Evolutionary conservation across 2,797 vertebrate species (phyloP).

Genomic region (Sebastes oblongus): DNA sequence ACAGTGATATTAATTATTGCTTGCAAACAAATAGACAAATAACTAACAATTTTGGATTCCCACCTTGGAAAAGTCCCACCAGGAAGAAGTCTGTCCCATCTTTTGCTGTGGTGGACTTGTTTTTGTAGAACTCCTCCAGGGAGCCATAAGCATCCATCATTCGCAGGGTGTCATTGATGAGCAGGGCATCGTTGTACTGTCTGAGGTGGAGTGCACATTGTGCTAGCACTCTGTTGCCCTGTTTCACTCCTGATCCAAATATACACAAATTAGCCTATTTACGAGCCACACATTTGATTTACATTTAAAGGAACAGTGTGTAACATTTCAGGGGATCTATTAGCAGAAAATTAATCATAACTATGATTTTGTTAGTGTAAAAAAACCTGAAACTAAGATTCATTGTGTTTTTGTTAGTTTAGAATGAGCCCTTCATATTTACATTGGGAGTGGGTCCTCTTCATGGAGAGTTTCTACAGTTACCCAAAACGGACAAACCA

Average conservation of each 20-base stretch:
- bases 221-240: constrained; percentile 65
- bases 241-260: constrained; percentile 73
- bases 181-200: constrained; percentile 90
- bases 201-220: constrained; percentile 88
- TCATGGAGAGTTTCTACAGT: no score
- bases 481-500: no score
- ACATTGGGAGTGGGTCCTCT: no score
- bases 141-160: constrained; percentile 85
- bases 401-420: no score
- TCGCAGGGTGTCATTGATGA: constrained; percentile 88
- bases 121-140: constrained; percentile 83
- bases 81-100: constrained; percentile 84
- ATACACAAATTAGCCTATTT: not conserved
- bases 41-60: constrained; percentile 5
- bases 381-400: no score
- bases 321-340: no score
- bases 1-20: not conserved
- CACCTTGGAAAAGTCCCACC: constrained; percentile 82
- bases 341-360: no score
- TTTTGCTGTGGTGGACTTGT: constrained; percentile 15
- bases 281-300: not conserved
- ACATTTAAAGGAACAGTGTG: not conserved
- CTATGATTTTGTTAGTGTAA: no score
- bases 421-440: no score
- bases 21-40: not conserved